Evolutionary conservation across 2,888 invertebrate species (phyloP), one percentile per base, ranked within the genome.

Genomic region (Pandemis cinnamomeana): DNA sequence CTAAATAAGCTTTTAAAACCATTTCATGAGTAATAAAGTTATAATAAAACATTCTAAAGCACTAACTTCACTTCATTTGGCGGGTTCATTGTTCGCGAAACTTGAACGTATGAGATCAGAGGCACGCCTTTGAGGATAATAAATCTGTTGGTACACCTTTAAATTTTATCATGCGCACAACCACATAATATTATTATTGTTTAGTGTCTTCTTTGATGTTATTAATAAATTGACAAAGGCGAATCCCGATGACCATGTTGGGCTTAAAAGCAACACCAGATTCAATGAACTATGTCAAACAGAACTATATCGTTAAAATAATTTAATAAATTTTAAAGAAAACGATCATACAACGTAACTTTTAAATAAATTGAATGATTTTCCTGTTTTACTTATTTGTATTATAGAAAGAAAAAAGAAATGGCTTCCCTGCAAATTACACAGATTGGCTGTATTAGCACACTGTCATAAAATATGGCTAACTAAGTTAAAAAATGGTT

Each of bases 51-150:
- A 68, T 55, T 42, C 10, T 41, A 69, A 48, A 69, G 64, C 27
- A 36, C 27, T 60, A 73, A 15, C 58, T 64, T 58, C 48, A 64
- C 60, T 27, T 36, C n/a, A 20, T 44, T 67, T 67, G 7, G 27
- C 64, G 44, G 66, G 69, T 70, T 73, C 73, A 70, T 64, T 69
- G 73, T 73, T 77, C 76, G 67, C 66, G 70, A 71, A 66, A 58
- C 63, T 53, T 67, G 64, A 69, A 74, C 63, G 75, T n/a, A 75
- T 79, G 78, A 79, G 73, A 75, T 77, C 78, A 78, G 71, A 72
- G 77, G 66, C 76, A 70, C 76, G 76, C 77, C 78, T 77, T 77
- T 48, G 61, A 69, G 64, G 70, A 77, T 48, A 53, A 72, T 70
- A 70, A 73, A 73, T 73, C 73, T 58, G 67, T 58, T n/a, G 20